These are phyloP conservation scores for Cassiopea andromeda DNA, from an alignment of 30 jellyfish, hydroid and myxozoan species.

Conservation along the genomic window DNA sequence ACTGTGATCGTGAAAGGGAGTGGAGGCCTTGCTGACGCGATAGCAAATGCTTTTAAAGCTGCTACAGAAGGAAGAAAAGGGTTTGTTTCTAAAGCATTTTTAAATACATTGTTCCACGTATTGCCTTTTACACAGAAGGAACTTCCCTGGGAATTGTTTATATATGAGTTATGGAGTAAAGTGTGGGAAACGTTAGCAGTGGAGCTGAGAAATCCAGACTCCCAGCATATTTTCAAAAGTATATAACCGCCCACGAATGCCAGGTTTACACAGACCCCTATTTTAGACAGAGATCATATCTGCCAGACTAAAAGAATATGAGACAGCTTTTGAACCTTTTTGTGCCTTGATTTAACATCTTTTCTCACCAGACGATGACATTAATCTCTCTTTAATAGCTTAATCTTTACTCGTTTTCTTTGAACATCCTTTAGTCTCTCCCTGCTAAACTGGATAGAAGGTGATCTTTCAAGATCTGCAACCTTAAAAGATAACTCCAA, in stretches of 20 bases:
- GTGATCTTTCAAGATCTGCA: not conserved
- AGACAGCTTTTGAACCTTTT: too few relatives aligned
- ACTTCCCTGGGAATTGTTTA: not conserved
- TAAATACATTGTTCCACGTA: not conserved
- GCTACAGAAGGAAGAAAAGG: constrained; percentile 21
- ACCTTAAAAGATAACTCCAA: not conserved
- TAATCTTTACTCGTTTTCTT: not conserved
- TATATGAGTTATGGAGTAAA: too few relatives aligned
- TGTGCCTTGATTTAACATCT: not conserved
- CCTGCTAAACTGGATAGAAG: not conserved
- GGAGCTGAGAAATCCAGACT: too few relatives aligned
- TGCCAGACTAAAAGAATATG: too few relatives aligned
- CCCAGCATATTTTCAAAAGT: too few relatives aligned
- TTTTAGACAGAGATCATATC: too few relatives aligned
- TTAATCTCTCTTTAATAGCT: not conserved
- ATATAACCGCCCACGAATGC: too few relatives aligned
- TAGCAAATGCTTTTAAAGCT: constrained; percentile 2
- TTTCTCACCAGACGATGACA: not conserved
- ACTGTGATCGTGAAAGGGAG: constrained; percentile 38
- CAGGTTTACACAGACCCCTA: too few relatives aligned
- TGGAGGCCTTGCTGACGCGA: constrained; percentile 33
- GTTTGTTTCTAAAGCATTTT: not conserved
- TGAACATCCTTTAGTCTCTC: not conserved
- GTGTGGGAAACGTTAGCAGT: too few relatives aligned
- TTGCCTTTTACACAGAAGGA: not conserved